Evolutionary conservation across 2,797 vertebrate species (phyloP).

Genomic region (Xenentodon cancila): DNA sequence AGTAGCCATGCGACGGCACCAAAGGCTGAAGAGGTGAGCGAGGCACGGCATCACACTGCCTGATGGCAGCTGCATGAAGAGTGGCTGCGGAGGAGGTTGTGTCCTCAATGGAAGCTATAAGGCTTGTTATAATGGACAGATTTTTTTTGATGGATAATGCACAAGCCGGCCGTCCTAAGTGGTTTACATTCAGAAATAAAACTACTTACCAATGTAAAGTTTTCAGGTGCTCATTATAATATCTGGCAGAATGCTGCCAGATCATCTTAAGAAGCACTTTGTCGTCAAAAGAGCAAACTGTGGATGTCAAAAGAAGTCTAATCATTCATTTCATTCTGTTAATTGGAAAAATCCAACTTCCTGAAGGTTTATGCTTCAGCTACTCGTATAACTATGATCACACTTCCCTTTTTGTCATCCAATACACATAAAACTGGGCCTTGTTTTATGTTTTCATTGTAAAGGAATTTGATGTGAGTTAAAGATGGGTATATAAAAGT

Average conservation of each 20-base stretch:
- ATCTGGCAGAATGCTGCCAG: not conserved
- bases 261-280: not conserved
- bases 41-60: conserved; percentile 20
- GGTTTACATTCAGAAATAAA: conserved; percentile 6
- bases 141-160: not conserved
- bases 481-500: no score
- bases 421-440: no score
- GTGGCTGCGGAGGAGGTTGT: conserved; percentile 5
- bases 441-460: no score
- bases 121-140: not conserved
- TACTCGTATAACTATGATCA: no score
- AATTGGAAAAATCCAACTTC: no score
- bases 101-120: conserved; percentile 11
- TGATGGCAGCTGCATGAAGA: conserved; percentile 11
- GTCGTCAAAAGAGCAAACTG: no score
- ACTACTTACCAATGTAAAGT: not conserved
- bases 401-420: no score
- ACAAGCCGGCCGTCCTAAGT: not conserved
- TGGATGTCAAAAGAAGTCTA: no score
- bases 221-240: not conserved
- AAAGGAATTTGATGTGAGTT: no score
- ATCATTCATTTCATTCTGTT: no score
- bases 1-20: conserved; percentile 35
- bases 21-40: conserved; percentile 34
- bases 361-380: no score